Evolutionary conservation across 2,797 vertebrate genomes (phyloP).

Genomic region (Coluber constrictor): DNA sequence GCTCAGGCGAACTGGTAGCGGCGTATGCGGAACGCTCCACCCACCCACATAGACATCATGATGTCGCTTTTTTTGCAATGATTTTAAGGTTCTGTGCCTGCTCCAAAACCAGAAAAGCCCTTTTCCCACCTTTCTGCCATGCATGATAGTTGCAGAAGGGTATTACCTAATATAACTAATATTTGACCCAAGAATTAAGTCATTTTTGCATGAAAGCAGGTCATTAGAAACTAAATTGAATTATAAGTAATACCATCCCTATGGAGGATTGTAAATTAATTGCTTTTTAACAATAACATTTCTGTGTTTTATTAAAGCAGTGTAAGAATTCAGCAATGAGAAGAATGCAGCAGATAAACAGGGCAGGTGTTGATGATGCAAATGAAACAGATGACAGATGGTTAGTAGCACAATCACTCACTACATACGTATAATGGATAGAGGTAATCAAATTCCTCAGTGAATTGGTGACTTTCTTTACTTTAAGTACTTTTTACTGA

Average conservation of each 20-base stretch:
- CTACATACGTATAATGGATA: slow-evolving; percentile 98
- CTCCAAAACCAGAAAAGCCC: slow-evolving; percentile 75
- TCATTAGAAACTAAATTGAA: slow-evolving; percentile 83
- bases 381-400: slow-evolving; percentile 99
- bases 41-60: too few species aligned
- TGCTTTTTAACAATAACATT: slow-evolving; percentile 84
- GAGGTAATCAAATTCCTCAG: slow-evolving; percentile 99
- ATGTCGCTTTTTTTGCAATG: too few species aligned
- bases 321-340: slow-evolving; percentile 80
- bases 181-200: slow-evolving; percentile 80
- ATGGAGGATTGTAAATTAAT: slow-evolving; percentile 82
- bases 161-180: slow-evolving; percentile 79
- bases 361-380: slow-evolving; percentile 99
- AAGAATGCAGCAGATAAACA: slow-evolving; percentile 92
- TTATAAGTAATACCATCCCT: slow-evolving; percentile 81
- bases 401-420: slow-evolving; percentile 92
- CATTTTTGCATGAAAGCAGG: slow-evolving; percentile 77
- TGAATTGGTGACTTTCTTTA: slow-evolving; percentile 97
- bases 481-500: slow-evolving; percentile 81
- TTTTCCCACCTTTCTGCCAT: slow-evolving; percentile 72
- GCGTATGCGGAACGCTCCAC: too few species aligned
- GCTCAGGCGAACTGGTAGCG: too few species aligned
- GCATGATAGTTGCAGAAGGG: slow-evolving; percentile 66
- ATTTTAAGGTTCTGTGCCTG: too few species aligned
- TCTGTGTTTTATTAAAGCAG: slow-evolving; percentile 84